A percentile compares a stretch with the other conserved stretches of the same genome.
These are phyloP conservation scores for Cotesia congregata DNA, from an alignment of 2,888 invertebrate genomes.

Conservation along the genomic window DNA sequence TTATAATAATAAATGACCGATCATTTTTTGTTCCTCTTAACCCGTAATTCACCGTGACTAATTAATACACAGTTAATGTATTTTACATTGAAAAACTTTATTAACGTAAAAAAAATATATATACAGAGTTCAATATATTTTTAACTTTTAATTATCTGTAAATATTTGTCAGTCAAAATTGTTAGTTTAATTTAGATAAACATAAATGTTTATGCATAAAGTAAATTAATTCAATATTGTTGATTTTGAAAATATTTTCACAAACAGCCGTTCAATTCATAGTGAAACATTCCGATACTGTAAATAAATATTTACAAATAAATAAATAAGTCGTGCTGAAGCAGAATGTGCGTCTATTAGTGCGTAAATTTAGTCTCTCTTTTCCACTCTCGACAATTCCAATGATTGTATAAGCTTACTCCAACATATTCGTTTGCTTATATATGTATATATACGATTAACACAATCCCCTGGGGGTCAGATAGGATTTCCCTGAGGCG, in stretches of 20 bases:
- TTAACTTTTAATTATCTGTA: background rate
- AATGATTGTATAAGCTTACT: slow-evolving; percentile 24
- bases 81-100: background rate
- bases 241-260: background rate
- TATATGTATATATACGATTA: slow-evolving; percentile 46
- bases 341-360: background rate
- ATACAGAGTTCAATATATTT: background rate
- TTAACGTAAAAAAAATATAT: background rate
- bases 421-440: slow-evolving; percentile 25
- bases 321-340: background rate
- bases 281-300: too few species aligned
- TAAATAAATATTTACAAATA: background rate
- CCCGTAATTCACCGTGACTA: background rate
- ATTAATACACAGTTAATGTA: background rate
- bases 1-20: background rate
- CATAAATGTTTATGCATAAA: background rate
- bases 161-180: background rate
- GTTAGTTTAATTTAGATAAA: background rate
- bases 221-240: background rate
- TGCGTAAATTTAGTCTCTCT: slow-evolving; percentile 3
- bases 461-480: slow-evolving; percentile 48
- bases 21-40: background rate
- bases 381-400: background rate
- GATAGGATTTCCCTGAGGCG: slow-evolving; percentile 44
- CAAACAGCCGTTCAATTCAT: background rate